Evolutionary conservation across 1,140 invertebrate species (phyloP).

Genomic region (Heliconius hermathena): DNA sequence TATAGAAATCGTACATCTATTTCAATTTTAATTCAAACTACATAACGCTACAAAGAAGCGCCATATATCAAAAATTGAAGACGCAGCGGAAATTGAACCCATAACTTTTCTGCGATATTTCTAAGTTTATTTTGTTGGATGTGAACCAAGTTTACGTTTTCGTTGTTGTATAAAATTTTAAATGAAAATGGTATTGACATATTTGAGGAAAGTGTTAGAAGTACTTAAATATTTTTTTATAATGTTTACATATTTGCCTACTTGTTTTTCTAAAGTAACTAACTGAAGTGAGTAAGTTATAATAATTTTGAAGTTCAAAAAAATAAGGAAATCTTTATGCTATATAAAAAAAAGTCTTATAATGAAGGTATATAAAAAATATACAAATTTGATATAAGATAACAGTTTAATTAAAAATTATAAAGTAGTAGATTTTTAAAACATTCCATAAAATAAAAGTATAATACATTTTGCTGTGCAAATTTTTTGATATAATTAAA

Average conservation of each 20-base stretch:
- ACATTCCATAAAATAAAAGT: too few relatives aligned
- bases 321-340: too few relatives aligned
- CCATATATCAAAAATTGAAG: constrained; percentile 3
- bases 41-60: neutral
- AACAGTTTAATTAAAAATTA: too few relatives aligned
- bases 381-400: too few relatives aligned
- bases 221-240: neutral
- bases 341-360: too few relatives aligned
- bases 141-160: neutral
- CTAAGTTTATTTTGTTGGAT: constrained; percentile 11
- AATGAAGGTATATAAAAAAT: too few relatives aligned
- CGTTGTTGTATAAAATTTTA: neutral
- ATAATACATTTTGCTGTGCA: too few relatives aligned
- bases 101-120: constrained; percentile 4
- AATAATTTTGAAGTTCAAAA: too few relatives aligned
- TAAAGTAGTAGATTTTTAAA: too few relatives aligned
- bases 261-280: neutral
- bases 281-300: too few relatives aligned
- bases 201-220: neutral
- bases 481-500: too few relatives aligned
- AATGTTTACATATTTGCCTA: neutral
- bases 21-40: neutral
- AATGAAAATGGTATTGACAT: neutral
- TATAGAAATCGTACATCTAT: neutral
- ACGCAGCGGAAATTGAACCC: constrained; percentile 8